phyloP scores from a whole-genome alignment of 2,888 invertebrate genomes.

The Mellilla xanthometata region DNA sequence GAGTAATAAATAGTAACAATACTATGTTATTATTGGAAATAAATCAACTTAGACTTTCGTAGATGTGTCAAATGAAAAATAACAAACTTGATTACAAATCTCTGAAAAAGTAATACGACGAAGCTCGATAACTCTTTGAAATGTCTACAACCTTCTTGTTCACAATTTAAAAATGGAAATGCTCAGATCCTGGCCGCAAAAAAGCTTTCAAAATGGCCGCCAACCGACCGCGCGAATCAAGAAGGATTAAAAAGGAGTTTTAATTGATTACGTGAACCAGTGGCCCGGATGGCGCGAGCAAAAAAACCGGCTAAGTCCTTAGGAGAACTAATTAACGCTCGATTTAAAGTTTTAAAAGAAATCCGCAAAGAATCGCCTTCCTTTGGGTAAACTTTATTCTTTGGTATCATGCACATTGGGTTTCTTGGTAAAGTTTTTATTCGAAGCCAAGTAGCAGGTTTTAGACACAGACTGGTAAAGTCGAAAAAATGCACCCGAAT shows the following conservation, averaged over 20 bases:
- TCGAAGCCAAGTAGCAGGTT: not conserved
- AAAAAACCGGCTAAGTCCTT: slow-evolving; percentile 43
- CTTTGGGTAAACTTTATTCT: slow-evolving; percentile 20
- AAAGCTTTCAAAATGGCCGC: slow-evolving; percentile 33
- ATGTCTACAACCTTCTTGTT: not conserved
- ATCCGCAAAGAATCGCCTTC: slow-evolving; percentile 43
- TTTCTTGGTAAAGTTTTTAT: slow-evolving; percentile 3
- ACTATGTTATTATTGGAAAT: no score
- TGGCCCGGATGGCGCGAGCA: slow-evolving; percentile 30
- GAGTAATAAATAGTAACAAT: no score
- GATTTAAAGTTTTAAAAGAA: slow-evolving; percentile 51
- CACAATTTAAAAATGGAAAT: not conserved
- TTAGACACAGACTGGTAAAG: no score
- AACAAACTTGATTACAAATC: no score
- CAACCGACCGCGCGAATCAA: slow-evolving; percentile 26
- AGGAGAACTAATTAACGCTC: slow-evolving; percentile 54
- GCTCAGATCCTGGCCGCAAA: not conserved
- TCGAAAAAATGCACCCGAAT: no score
- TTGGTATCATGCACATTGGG: slow-evolving; percentile 20
- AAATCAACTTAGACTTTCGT: no score
- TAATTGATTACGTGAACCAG: slow-evolving; percentile 52
- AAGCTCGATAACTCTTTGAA: not conserved
- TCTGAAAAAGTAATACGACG: no score
- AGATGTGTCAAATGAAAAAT: no score
- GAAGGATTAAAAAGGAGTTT: slow-evolving; percentile 47